Base-by-base conservation (phyloP, 2,797 vertebrate species). In the Decapterus maruadsi region DNA sequence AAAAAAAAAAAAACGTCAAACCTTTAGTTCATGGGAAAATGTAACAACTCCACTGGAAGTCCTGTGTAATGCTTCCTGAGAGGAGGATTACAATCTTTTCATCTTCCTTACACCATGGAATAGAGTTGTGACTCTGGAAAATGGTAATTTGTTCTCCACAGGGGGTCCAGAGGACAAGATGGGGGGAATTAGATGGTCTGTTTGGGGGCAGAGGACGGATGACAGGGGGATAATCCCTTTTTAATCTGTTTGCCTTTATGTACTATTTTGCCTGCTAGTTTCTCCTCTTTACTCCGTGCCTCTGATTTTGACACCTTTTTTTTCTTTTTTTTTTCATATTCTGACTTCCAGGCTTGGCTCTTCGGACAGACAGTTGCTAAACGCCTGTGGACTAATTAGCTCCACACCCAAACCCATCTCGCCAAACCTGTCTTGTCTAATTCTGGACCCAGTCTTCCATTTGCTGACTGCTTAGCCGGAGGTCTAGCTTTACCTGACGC, bases 121-220 rank as follows among this genome's bases (percentile, higher is more conserved):
- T 84, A 80, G 54, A 87, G 77, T 56, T 84, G 85, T 85, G 77
- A 88, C 77, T 89, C 75, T 84, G 70, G 72, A 86, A 91, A 91
- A 75, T 73, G 58, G 46, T 87, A 69, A 89, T 91, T 77, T 83
- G 59, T 75, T 87, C 82, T 72, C 87, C 16, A 43, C 83, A 79
- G 83, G 88, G 86, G 82, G 81, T 89, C 87, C 78, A 78, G 72
- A 88, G 88, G 89, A 91, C 87, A 84, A 75, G 67, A 89, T 66
- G 68, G 63, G 75, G 66, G 70, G 82, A 68, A 82, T 92, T 77
- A 84, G 78, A 71, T 66, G 54, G 58, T 87, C 67, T 79, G 51
- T 87, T 86, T 81, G 64, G 64, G 68, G 68, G 58, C 63, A 51
- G 61, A 69, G 50, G 71, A 58, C 45, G 70, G 67, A 70, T 72